Percentiles rank a stretch among this genome's conserved stretches.
Conservation (phyloP, 2,888 invertebrate species). For the Tetranychus truncatus region DNA sequence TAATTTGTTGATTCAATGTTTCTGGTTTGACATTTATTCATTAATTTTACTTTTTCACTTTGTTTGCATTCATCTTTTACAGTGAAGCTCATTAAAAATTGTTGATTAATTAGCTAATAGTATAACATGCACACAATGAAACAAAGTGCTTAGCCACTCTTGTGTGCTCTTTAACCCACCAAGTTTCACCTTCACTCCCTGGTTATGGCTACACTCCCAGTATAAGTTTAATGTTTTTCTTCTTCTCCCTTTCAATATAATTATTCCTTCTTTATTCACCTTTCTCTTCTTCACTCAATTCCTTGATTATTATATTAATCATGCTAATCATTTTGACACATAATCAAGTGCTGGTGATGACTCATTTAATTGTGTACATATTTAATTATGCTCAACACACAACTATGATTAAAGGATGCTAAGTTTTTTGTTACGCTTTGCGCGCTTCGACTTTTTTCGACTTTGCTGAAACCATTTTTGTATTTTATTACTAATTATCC, state of each 20-base stretch:
- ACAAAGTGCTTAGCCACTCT: too few species aligned
- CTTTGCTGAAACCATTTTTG: too few species aligned
- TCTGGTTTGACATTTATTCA: neutral
- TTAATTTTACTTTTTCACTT: neutral
- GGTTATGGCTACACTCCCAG: too few species aligned
- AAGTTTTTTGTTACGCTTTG: too few species aligned
- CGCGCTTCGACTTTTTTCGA: too few species aligned
- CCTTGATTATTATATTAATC: neutral
- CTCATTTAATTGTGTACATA: neutral
- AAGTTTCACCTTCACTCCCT: too few species aligned
- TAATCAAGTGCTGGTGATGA: neutral
- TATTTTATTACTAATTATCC: too few species aligned
- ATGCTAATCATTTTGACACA: neutral
- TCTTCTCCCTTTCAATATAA: neutral
- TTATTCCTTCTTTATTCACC: neutral
- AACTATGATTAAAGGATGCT: neutral
- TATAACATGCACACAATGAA: too few species aligned
- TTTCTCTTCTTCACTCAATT: too few species aligned
- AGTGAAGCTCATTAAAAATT: neutral
- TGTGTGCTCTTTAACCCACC: too few species aligned
- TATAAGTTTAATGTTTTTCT: neutral
- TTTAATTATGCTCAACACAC: neutral
- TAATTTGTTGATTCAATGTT: neutral
- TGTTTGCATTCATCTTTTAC: neutral
- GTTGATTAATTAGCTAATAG: neutral